phyloP scores from a whole-genome alignment of 37 sponge, comb jelly and placozoan genomes.

The Beroe ovata region DNA sequence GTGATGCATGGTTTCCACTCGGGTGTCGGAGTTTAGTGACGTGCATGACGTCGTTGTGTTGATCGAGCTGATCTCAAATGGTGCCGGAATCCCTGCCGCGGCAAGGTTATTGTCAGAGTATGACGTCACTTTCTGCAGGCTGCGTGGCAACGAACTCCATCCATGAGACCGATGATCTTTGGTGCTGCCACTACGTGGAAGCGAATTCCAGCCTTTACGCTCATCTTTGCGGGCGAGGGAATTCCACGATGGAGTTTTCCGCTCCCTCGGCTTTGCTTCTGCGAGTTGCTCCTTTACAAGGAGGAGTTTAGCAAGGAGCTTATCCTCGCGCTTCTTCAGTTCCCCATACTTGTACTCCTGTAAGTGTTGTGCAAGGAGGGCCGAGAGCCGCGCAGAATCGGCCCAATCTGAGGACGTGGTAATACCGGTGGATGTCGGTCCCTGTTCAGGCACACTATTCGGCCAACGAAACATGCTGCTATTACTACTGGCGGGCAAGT shows the following conservation, averaged over 20 bases:
- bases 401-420: neutral
- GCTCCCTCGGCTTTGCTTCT: neutral
- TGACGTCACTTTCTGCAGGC: neutral
- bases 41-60: neutral
- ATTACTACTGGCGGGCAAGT: too few species aligned
- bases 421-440: neutral
- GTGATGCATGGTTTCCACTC: neutral
- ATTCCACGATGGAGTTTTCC: neutral
- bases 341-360: constrained; percentile 34
- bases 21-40: neutral
- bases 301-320: constrained; percentile 14
- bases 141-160: too few species aligned
- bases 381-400: neutral
- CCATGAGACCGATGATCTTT: too few species aligned
- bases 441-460: neutral
- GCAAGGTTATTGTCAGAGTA: neutral
- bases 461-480: neutral
- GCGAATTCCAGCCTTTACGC: neutral
- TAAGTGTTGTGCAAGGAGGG: neutral
- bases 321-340: constrained; percentile 40
- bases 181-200: neutral
- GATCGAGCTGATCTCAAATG: too few species aligned
- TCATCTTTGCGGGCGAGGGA: neutral
- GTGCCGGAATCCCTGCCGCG: too few species aligned
- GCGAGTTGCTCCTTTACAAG: neutral